Base-by-base conservation (phyloP, 2,797 vertebrate genomes). In the Lagocephalus sceleratus region DNA sequence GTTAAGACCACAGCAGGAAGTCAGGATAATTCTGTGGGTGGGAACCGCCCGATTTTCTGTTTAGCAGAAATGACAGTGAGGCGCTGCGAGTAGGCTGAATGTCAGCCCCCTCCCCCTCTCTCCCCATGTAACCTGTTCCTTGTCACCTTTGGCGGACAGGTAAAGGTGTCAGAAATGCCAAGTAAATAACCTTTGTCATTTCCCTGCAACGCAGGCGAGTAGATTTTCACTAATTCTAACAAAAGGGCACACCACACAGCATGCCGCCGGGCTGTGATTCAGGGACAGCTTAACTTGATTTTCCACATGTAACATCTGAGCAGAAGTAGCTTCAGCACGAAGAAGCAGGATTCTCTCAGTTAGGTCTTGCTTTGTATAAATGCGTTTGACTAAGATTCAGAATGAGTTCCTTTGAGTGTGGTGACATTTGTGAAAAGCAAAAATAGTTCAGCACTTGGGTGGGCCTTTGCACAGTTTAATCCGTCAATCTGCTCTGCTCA, bases 401-500 rank as follows among this genome's bases (percentile, higher is more conserved):
- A 29, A 51, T 2, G 1, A 12, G 0, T 15, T 67, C 52, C 29
- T 76, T 72, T 81, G 63, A 78, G 59, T 63, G 65, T 61, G 6
- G 54, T 66, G 75, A 75, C 69, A 80, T 71, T 70, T 74, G 68
- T 76, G 66, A 57, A 66, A 65, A 60, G 54, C 66, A 76, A 63
- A 79, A 83, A 79, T 79, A 78, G 76, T 78, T 63, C 20, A 29
- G 52, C 63, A 71, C 54, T 41, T 20, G 66, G 74, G 38, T 52
- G 60, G 60, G 63, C 54, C 51, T 78, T 16, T 63, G 51, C 63
- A 51, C 63, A 49, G 51, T 76, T 68, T 68, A 79, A 77, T 69
- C 72, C 78, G 72, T 80, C 79, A 67, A 49, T 82, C 85, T 57
- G 48, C 56, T 63, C 67, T 20, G 77, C 75, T 83, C 78, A 78